Percentiles rank a stretch among this genome's conserved stretches.
Evolutionary conservation across 2,797 vertebrate genomes (phyloP).

Genomic region (Rousettus madagascariensis): DNA sequence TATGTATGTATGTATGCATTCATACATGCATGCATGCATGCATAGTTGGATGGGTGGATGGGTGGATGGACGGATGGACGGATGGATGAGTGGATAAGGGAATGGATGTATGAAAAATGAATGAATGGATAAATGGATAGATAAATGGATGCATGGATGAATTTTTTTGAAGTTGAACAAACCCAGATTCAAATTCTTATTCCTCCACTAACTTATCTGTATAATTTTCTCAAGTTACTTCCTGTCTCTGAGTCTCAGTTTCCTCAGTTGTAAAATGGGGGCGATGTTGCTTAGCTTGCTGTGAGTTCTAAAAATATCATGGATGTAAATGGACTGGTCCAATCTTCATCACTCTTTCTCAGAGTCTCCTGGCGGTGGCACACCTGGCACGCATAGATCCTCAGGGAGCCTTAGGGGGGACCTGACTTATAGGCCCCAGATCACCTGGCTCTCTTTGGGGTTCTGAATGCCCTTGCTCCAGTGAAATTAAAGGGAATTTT

Average conservation of each 20-base stretch:
- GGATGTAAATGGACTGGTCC: not conserved
- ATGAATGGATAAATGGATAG: no score
- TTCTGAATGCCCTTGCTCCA: not conserved
- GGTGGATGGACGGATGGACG: not conserved
- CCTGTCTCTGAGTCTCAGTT: not conserved
- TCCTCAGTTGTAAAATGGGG: not conserved
- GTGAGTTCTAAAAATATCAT: fast-evolving
- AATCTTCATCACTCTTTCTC: not conserved
- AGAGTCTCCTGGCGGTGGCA: no score
- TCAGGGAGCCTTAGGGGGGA: not conserved
- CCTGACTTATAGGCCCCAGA: not conserved
- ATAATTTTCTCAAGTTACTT: not conserved
- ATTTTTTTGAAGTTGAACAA: not conserved
- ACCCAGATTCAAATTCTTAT: not conserved
- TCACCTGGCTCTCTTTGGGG: not conserved
- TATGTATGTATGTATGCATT: no score
- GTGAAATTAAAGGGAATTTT: not conserved
- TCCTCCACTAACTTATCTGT: not conserved
- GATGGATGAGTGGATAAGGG: no score
- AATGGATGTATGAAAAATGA: not conserved
- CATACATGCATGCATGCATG: no score
- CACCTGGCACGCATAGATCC: no score
- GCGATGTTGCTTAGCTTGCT: not conserved
- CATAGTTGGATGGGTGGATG: not conserved
- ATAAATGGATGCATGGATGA: not conserved